Percentiles rank a stretch among this genome's conserved stretches.
Evolutionary conservation across 2,888 invertebrate genomes (phyloP).

Genomic region (Drosophila leonis): DNA sequence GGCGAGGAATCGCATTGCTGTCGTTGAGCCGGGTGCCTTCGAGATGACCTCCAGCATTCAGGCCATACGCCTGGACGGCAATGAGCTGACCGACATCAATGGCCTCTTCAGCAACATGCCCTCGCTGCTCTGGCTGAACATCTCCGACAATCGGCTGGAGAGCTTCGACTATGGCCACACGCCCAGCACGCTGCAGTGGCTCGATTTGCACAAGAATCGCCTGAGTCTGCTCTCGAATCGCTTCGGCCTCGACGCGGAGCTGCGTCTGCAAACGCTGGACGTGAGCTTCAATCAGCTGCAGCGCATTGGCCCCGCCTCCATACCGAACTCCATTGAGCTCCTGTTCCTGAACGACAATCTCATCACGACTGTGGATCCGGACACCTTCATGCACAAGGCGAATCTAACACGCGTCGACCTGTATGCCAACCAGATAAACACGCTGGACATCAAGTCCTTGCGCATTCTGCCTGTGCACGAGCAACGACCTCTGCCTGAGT

Average conservation of each 20-base stretch:
- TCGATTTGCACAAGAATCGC: slow-evolving; percentile 95
- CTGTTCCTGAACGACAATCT: slow-evolving; percentile 95
- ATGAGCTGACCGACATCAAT: slow-evolving; percentile 92
- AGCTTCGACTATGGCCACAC: slow-evolving; percentile 95
- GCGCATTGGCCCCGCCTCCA: slow-evolving; percentile 90
- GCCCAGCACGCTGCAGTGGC: slow-evolving; percentile 93
- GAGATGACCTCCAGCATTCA: slow-evolving; percentile 92
- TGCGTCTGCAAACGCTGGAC: slow-evolving; percentile 93
- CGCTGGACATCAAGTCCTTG: slow-evolving; percentile 95
- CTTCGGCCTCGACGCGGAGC: slow-evolving; percentile 88
- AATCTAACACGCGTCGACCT: slow-evolving; percentile 96
- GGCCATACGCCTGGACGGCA: slow-evolving; percentile 94
- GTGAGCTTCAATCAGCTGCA: slow-evolving; percentile 95
- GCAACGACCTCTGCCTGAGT: slow-evolving; percentile 92
- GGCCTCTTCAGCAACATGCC: slow-evolving; percentile 94
- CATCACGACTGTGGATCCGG: slow-evolving; percentile 93
- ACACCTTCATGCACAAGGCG: slow-evolving; percentile 94
- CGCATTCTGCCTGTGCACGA: slow-evolving; percentile 92
- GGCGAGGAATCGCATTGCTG: slow-evolving; percentile 92
- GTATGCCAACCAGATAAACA: slow-evolving; percentile 95
- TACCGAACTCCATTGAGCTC: slow-evolving; percentile 94
- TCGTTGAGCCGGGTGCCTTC: slow-evolving; percentile 93
- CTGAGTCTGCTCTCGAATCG: slow-evolving; percentile 92
- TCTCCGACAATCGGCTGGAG: slow-evolving; percentile 95
- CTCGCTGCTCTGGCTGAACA: slow-evolving; percentile 94